Evolutionary conservation across 2,888 invertebrate species (phyloP), one percentile per base, ranked within the genome.

Genomic region (Acanthococcus lagerstroemiae): DNA sequence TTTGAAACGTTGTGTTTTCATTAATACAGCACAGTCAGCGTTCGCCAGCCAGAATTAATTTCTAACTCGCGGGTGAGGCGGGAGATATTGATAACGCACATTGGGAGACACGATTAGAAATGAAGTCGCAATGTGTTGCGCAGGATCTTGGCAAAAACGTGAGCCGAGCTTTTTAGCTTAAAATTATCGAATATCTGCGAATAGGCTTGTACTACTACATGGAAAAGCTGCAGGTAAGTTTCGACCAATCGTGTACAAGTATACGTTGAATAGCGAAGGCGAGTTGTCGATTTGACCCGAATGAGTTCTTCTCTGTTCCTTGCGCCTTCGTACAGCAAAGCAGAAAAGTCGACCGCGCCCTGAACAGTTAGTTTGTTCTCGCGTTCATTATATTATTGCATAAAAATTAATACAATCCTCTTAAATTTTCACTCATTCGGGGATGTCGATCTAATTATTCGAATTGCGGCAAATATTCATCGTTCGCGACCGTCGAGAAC

Each of bases 221-320:
- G 58, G 45, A 58, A 58, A 58, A 58, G 46, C 58, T 58, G 58
- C 58, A 58, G 58, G 58, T 58, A 58, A 58, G 24, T 45, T 58
- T 58, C 46, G 58, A 46, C 58, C 58, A 58, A 58, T 58, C 58
- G 46, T 25, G 46, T 24, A 58, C 58, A 45, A 46, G 58, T 46
- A 58, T 45, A 45, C 26, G 46, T 26, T 58, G 46, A 58, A 58
- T 46, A 58, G n/a, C 58, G 58, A 58, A 58, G 45, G 45, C 58
- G 46, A 58, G 58, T 44, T 46, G 58, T 58, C 58, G 58, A 58
- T 58, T 45, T 58, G 58, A 58, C 58, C 58, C 58, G 58, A 58
- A 58, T 58, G 46, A 58, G 58, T 58, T 58, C 45, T 58, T 58
- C 58, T 58, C 45, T 37, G 37, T 46, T 58, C 58, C 58, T 58